Percentiles rank a stretch among this genome's conserved stretches.
phyloP scores from a whole-genome alignment of 1,140 invertebrate species.

The Drosophila lacteicornis region DNA sequence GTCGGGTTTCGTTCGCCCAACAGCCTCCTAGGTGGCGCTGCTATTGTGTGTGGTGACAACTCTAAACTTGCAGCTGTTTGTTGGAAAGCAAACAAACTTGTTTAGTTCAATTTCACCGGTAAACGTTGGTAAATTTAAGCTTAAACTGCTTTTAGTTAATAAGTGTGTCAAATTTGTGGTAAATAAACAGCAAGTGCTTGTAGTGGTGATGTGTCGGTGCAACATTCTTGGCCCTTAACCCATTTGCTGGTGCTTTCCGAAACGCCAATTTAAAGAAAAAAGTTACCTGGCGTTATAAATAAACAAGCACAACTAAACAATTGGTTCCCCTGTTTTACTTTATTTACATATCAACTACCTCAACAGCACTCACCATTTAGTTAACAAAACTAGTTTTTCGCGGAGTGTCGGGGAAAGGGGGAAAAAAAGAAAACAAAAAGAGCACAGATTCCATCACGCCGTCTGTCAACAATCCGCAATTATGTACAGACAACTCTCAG shows the following conservation, averaged over 20 bases:
- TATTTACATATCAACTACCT: constrained; percentile 13
- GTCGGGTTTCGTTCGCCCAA: background rate
- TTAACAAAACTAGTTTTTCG: constrained; percentile 62
- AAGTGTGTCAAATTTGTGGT: background rate
- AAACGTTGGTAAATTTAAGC: background rate
- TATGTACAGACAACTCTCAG: constrained; percentile 15
- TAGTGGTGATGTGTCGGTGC: background rate
- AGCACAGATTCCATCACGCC: constrained; percentile 37
- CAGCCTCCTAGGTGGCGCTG: background rate
- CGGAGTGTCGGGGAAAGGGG: constrained; percentile 4
- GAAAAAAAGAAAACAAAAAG: constrained; percentile 25
- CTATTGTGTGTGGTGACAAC: background rate
- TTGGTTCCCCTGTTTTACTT: constrained; percentile 13
- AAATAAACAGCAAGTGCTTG: background rate
- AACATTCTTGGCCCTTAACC: constrained; percentile 7
- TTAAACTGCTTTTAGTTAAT: background rate
- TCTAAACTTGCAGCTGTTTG: constrained; percentile 16
- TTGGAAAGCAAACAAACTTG: constrained; percentile 18
- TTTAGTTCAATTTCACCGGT: constrained; percentile 26
- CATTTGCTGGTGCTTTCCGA: constrained; percentile 9
- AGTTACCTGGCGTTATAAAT: constrained; percentile 44
- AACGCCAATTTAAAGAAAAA: constrained; percentile 5
- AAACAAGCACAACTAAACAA: constrained; percentile 28
- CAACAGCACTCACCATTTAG: constrained; percentile 2
- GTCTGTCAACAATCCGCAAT: constrained; percentile 39